Base-by-base conservation (phyloP, 2,113 vertebrate species). In the human (Homo sapiens) region DNA sequence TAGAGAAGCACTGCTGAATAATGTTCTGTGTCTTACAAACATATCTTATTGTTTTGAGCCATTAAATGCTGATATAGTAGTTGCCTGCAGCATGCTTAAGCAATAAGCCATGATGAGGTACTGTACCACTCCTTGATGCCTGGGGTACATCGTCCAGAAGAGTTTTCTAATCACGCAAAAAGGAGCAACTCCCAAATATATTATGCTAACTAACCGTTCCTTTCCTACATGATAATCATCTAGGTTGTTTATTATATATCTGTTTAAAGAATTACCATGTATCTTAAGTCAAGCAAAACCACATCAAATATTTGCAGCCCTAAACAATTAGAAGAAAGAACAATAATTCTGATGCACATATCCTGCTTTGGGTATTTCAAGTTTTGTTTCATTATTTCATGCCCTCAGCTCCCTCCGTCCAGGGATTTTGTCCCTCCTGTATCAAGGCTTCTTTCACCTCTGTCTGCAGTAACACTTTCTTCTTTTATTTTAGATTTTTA, bases 401-500 rank as follows among this genome's bases (percentile, higher is more conserved):
- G 70, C 17, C 48, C 40, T 97, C 18, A 18, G 61, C 61, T 82
- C 40, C 35, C 35, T 88, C 20, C 23, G 94, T 96, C 72, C 20
- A 30, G 96, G 66, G 90, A 75, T 85, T 80, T 82, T 93, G 75
- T 97, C 87, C 48, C 59, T 93, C 17, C 38, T 81, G 52, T 57
- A 85, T 78, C 48, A 90, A 96, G 82, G 40, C 89, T 85, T 97
- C 70, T 96, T 97, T 94, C 93, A 85, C 94, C 80, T 96, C 93
- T 2, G 5, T 86, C 55, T 94, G 87, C 35, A 94, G 68, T 94
- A 85, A 89, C 80, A 79, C 52, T 96, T 96, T 89, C n/a, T 92
- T 96, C 79, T 93, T 94, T 96, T 94, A 93, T 96, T 97, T 97
- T 91, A 97, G 84, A 83, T 96, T 96, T 97, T 96, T 90, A 96